Base-by-base conservation (phyloP, 2,113 vertebrate species). In the Phocoena phocoena region DNA sequence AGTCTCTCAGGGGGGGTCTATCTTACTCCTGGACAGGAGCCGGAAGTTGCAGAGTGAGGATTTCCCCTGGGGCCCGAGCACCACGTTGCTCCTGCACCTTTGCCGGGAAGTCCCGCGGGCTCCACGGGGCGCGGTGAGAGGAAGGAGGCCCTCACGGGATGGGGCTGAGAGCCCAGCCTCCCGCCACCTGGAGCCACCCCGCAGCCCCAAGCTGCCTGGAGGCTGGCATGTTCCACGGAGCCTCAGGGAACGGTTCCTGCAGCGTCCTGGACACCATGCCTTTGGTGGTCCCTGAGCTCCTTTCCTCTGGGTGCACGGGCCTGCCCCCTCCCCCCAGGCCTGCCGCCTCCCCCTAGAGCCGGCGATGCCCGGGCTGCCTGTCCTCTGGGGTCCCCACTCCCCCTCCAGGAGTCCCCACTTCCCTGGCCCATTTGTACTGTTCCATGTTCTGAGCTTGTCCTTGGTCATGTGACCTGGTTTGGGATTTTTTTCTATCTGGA, bases 51-150 rank as follows among this genome's bases (percentile, higher is more conserved):
- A 1, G 0, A 8, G 9, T 3, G 25, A n/a, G 5, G 18, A 9
- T 5, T 28, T 20, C 55, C 15, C 6, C 8, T 6, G 2, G 44
- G 21, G 23, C n/a, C 36, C 6, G 2, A 1, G 58, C 31, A 4
- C 44, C 0, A 2, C 1, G 0, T 8, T 6, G 41, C 21, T 50
- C 21, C n/a, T 36, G 58, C 25, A 41, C 55, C 55, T 58, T 9
- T 62, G 60, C 3, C 1, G 4, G 55, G 26, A 15, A 33, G 31
- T 33, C 23, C n/a, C 23, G 2, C 5, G 1, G 68, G 50, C 55
- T 38, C 71, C 3, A 2, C 50, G 11, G 63, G 50, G 33, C 0
- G 0, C n/a, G 6, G 2, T 1, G 28, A 25, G 33, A 10, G 13
- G 18, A 12, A 41, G 44, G 26, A 17, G n/a, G 55, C 23, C 50